These are phyloP conservation scores for Globia sparganii DNA, from an alignment of 2,888 invertebrate species.

Conservation along the genomic window DNA sequence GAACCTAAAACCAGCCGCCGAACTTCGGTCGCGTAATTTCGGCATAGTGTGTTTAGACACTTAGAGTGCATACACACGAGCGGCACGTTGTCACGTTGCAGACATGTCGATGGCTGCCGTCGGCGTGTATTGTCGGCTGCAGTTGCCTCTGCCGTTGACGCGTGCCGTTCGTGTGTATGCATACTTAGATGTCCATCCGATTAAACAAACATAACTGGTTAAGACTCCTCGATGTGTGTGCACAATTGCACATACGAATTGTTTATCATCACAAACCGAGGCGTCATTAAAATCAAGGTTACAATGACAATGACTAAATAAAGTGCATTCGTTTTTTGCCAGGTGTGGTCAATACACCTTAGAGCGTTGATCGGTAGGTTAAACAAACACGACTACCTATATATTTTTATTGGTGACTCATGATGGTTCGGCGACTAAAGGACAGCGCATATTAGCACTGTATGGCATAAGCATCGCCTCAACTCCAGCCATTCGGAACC, in stretches of 20 bases:
- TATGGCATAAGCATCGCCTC: neutral
- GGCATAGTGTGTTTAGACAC: too few species aligned
- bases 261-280: constrained; percentile 14
- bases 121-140: neutral
- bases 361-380: constrained; percentile 43
- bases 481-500: neutral
- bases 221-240: neutral
- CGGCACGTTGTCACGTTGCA: too few species aligned
- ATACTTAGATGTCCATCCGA: neutral
- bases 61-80: too few species aligned
- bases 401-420: constrained; percentile 37
- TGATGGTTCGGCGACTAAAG: neutral
- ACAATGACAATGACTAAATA: constrained; percentile 48
- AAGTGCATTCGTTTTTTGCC: constrained; percentile 50
- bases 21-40: too few species aligned
- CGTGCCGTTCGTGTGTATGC: neutral
- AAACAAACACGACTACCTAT: constrained; percentile 16
- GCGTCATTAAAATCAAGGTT: constrained; percentile 52
- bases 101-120: neutral
- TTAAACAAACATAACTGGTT: neutral
- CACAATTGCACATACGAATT: constrained; percentile 10
- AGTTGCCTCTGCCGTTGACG: neutral
- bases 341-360: constrained; percentile 42
- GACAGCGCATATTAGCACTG: neutral
- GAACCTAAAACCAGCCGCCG: too few species aligned